Percentiles rank a stretch among this genome's conserved stretches.
Evolutionary conservation across 2,888 invertebrate species (phyloP).

Genomic region (Anorthoa munda): DNA sequence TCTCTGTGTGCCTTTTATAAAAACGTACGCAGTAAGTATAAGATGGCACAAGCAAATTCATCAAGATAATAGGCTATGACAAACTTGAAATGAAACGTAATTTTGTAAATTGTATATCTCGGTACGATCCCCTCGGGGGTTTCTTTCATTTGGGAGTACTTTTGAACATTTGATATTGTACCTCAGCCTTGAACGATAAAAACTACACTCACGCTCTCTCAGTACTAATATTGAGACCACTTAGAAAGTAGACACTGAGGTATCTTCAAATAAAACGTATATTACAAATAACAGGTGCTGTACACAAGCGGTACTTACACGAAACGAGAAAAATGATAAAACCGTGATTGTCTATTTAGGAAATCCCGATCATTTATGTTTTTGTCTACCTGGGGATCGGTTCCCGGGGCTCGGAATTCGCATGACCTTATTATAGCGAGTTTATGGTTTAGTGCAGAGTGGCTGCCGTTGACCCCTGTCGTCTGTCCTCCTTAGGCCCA

Average conservation of each 20-base stretch:
- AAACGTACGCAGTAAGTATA: conserved; percentile 20
- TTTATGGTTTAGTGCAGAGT: conserved; percentile 48
- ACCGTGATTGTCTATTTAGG: conserved; percentile 43
- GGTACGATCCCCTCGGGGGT: conserved; percentile 69
- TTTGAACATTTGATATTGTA: conserved; percentile 74
- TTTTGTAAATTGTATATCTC: conserved; percentile 80
- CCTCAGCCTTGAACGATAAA: conserved; percentile 57
- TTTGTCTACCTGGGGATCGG: conserved; percentile 42
- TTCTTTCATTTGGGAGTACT: conserved; percentile 74
- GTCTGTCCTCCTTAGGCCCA: conserved; percentile 12
- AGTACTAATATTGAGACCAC: conserved; percentile 28
- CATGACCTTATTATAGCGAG: conserved; percentile 43
- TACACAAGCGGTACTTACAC: conserved; percentile 24
- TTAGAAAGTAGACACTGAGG: conserved; percentile 19
- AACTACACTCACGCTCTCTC: conserved; percentile 1
- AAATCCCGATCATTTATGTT: conserved; percentile 44
- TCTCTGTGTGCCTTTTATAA: conserved; percentile 8
- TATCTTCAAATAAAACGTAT: conserved; percentile 31
- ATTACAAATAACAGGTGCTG: conserved; percentile 15
- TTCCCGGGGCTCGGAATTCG: conserved; percentile 28
- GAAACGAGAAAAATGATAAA: conserved; percentile 41
- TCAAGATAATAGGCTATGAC: conserved; percentile 60
- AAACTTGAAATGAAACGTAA: conserved; percentile 78
- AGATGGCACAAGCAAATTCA: conserved; percentile 41
- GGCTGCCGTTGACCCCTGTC: conserved; percentile 28